These are phyloP conservation scores for Eutolmus rufibarbis DNA, from an alignment of 2,888 invertebrate genomes.

Conservation along the genomic window DNA sequence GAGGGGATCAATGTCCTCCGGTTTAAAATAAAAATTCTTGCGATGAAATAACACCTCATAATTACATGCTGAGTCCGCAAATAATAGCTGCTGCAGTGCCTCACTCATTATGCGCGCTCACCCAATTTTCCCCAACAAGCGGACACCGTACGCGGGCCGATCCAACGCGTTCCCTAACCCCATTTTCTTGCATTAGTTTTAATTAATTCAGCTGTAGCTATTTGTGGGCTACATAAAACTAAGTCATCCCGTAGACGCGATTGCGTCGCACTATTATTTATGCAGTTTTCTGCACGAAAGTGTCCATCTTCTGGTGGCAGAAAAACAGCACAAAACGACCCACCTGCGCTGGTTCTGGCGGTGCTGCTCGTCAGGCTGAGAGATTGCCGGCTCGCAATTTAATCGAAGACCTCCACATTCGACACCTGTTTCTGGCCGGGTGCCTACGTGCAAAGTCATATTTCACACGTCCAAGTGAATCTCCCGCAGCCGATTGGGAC, in stretches of 20 bases:
- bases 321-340: not conserved
- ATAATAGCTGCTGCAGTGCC: not conserved
- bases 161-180: not conserved
- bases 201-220: not conserved
- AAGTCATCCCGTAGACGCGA: not conserved
- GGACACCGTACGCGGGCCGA: not conserved
- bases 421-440: not conserved
- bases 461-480: not conserved
- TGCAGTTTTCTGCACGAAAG: not conserved
- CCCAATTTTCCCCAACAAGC: not conserved
- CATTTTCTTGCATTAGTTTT: not conserved
- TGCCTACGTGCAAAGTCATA: not conserved
- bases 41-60: not conserved
- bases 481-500: not conserved
- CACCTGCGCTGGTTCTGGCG: not conserved
- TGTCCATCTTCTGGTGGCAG: not conserved
- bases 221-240: not conserved
- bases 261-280: not conserved
- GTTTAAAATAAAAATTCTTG: not conserved
- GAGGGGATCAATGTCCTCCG: not conserved
- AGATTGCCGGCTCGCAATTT: not conserved
- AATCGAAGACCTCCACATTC: not conserved
- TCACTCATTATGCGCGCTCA: not conserved
- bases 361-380: not conserved
- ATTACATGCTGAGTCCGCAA: not conserved